Evolutionary conservation across 2,888 invertebrate genomes (phyloP), one percentile per base, ranked within the genome.

Genomic region (Luperina testacea): DNA sequence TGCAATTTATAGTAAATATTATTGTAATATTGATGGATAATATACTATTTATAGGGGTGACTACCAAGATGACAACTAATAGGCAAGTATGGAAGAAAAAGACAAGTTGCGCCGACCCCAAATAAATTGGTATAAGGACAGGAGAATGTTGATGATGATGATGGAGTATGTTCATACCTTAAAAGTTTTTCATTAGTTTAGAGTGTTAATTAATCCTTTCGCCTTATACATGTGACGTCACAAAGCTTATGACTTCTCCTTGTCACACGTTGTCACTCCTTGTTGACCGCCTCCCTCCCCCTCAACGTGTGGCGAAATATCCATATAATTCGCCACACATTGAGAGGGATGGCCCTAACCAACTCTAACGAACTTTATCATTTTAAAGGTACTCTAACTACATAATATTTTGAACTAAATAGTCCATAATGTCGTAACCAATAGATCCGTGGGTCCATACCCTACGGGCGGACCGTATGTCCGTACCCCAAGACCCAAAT

Each of bases 401-500:
- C 15, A 45, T 45, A 27, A 70, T 38, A 51, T 45, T 11, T n/a
- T 57, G 48, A 69, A 75, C 38, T 82, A 59, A 70, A 69, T 32
- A 42, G n/a, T 38, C 8, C 59, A 73, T 48, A 59, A 72, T 78
- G 38, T 78, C n/a, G 38, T 61, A 27, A 59, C 24, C 59, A n/a
- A 64, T 64, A 38, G 32, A 65, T 61, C 4, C 59, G 73, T 73
- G 9, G n/a, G 15, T 15, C n/a, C 48, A 11, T 59, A 51, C 42
- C 78, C 61, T 65, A 24, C 70, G 59, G 81, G 78, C 83, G 32
- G 15, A 24, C 71, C 72, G 20, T 69, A 51, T 38, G 57, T 48
- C 63, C 57, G 63, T 51, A 68, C n/a, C 83, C 75, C 8, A 76
- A 42, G 65, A 42, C 71, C 65, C 64, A 45, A 72, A 75, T 75